Conservation (phyloP, 2,888 invertebrate species). For the Pseudoips prasinana region DNA sequence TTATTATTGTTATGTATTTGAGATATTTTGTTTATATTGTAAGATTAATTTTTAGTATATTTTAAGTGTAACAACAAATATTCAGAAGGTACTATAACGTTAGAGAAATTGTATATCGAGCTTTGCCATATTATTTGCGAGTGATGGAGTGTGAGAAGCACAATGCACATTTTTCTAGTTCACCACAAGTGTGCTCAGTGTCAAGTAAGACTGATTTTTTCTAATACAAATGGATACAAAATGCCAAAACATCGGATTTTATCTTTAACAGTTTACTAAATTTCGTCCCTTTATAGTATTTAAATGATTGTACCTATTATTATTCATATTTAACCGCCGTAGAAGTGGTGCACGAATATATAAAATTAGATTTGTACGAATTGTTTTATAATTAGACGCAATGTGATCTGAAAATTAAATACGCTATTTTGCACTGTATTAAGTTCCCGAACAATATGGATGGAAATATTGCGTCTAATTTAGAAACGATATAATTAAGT, state of each 20-base stretch:
- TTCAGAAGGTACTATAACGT: slow-evolving; percentile 13
- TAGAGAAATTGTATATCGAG: slow-evolving; percentile 8
- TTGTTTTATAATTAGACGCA: slow-evolving; percentile 29
- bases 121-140: slow-evolving; percentile 26
- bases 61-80: slow-evolving; percentile 21
- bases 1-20: slow-evolving; percentile 36
- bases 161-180: slow-evolving; percentile 40
- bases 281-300: slow-evolving; percentile 28
- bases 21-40: slow-evolving; percentile 28
- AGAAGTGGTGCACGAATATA: slow-evolving; percentile 53
- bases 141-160: slow-evolving; percentile 25
- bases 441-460: slow-evolving; percentile 3
- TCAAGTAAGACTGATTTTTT: slow-evolving; percentile 78
- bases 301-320: slow-evolving; percentile 25
- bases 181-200: slow-evolving; percentile 62
- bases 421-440: too few species aligned
- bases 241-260: slow-evolving; percentile 51
- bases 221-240: slow-evolving; percentile 38
- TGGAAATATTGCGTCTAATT: slow-evolving; percentile 26
- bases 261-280: slow-evolving; percentile 36
- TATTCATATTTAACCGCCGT: slow-evolving; percentile 40
- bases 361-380: slow-evolving; percentile 26
- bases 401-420: slow-evolving; percentile 12
- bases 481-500: slow-evolving; percentile 15
- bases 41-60: slow-evolving; percentile 32